Evolutionary conservation across 2,113 vertebrate species (phyloP).

Genomic region (Siphamia tubifer): DNA sequence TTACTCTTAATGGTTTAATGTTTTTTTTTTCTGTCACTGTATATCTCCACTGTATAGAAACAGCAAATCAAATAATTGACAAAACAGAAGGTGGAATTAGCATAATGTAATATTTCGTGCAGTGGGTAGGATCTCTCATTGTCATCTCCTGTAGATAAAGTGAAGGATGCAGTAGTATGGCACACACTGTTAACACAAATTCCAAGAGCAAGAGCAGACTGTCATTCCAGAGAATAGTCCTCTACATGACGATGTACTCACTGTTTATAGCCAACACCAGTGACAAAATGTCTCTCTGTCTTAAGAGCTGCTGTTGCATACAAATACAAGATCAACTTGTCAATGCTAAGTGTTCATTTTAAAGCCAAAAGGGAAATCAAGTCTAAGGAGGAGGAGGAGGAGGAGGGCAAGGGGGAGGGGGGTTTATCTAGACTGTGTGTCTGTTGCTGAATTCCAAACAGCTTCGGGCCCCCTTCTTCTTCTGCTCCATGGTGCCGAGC

Average conservation of each 20-base stretch:
- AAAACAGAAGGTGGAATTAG: not conserved
- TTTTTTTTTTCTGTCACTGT: too few species aligned
- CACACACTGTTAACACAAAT: constrained; percentile 3
- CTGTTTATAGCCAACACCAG: constrained; percentile 31
- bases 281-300: constrained; percentile 10
- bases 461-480: not conserved
- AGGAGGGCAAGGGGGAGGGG: too few species aligned
- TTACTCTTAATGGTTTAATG: too few species aligned
- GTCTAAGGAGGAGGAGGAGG: too few species aligned
- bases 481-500: not conserved
- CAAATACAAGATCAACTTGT: constrained; percentile 10
- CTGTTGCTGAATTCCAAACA: constrained; percentile 60
- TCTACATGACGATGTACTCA: constrained; percentile 22
- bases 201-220: not conserved
- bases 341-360: constrained; percentile 35
- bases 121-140: not conserved
- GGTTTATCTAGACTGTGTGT: constrained; percentile 17
- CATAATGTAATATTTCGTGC: not conserved
- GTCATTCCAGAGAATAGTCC: constrained; percentile 16
- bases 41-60: too few species aligned
- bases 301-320: constrained; percentile 10
- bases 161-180: not conserved
- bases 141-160: not conserved
- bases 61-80: too few species aligned
- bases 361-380: constrained; percentile 45